Evolutionary conservation across 2,113 vertebrate species (phyloP).

Genomic region (Lepus timidus): DNA sequence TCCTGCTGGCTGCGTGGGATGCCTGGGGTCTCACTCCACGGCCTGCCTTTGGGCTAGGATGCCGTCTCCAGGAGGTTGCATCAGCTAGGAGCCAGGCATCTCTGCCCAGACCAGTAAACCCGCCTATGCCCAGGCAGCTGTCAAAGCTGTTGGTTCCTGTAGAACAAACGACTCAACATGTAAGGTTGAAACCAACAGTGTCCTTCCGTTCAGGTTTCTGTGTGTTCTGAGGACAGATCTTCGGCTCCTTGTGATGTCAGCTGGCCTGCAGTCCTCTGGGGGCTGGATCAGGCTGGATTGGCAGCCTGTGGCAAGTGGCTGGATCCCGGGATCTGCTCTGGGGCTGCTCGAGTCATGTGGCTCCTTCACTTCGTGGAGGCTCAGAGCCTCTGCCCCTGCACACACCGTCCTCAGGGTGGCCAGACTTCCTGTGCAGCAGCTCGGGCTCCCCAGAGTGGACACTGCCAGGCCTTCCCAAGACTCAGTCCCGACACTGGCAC

Average conservation of each 20-base stretch:
- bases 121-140: neutral
- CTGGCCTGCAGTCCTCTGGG: neutral
- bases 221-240: neutral
- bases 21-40: neutral
- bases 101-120: conserved; percentile 26
- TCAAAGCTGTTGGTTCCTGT: neutral
- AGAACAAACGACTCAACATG: neutral
- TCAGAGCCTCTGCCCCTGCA: neutral
- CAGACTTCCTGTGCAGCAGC: neutral
- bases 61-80: neutral
- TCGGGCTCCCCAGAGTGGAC: neutral
- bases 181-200: neutral
- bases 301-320: neutral
- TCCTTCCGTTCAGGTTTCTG: neutral
- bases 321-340: neutral
- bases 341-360: no score
- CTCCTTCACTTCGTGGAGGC: neutral
- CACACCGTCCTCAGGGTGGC: neutral
- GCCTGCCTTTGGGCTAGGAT: neutral
- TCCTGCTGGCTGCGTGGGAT: neutral
- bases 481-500: neutral
- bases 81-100: neutral
- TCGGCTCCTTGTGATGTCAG: neutral
- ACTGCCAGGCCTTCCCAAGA: neutral
- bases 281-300: neutral